Evolutionary conservation across 2,888 invertebrate species (phyloP).

Genomic region (Brenthis ino): DNA sequence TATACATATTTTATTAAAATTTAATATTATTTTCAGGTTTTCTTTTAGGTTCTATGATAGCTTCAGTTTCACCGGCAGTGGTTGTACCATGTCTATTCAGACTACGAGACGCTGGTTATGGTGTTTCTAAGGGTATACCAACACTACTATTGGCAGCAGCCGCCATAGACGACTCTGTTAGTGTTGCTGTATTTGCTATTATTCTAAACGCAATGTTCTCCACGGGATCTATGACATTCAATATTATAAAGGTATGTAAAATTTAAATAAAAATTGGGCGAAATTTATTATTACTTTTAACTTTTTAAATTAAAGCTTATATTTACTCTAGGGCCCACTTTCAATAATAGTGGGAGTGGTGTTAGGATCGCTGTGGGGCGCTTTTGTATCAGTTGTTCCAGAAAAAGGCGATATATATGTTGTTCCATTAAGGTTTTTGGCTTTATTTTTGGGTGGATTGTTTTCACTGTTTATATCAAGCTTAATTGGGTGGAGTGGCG

Average conservation of each 20-base stretch:
- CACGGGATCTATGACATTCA: constrained; percentile 83
- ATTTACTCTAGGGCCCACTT: constrained; percentile 81
- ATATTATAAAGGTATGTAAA: constrained; percentile 81
- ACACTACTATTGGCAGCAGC: constrained; percentile 93
- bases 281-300: no score
- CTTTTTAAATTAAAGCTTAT: no score
- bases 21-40: constrained; percentile 64
- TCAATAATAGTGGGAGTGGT: constrained; percentile 87
- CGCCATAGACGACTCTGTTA: constrained; percentile 94
- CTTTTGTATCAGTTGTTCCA: constrained; percentile 87
- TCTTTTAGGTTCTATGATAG: constrained; percentile 89
- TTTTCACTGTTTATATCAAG: constrained; percentile 90
- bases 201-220: constrained; percentile 90
- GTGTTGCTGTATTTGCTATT: constrained; percentile 93
- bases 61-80: constrained; percentile 95
- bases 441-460: constrained; percentile 88
- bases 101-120: constrained; percentile 87
- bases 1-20: neutral
- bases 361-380: constrained; percentile 88
- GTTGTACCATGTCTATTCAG: constrained; percentile 92
- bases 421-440: constrained; percentile 85
- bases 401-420: constrained; percentile 86
- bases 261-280: neutral
- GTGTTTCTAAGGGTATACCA: constrained; percentile 92
- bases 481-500: constrained; percentile 84